phyloP scores from a whole-genome alignment of 1,140 invertebrate genomes.

The Drosophila sturtevanti region DNA sequence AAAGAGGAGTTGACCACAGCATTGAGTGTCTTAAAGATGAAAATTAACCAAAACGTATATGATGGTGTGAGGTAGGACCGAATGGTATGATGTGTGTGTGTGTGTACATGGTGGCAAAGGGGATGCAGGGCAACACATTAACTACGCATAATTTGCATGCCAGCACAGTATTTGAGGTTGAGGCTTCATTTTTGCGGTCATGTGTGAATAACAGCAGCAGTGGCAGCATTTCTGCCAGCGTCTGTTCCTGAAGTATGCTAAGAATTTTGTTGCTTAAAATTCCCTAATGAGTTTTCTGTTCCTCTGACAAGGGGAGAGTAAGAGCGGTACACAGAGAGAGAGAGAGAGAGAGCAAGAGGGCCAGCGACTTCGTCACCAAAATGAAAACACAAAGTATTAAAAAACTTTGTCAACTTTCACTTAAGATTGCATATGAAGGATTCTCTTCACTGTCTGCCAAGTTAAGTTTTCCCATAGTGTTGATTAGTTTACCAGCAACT shows the following conservation, averaged over 20 bases:
- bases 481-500: conserved; percentile 68
- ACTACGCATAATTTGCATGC: conserved; percentile 76
- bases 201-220: conserved; percentile 28
- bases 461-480: conserved; percentile 30
- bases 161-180: conserved; percentile 66
- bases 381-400: conserved; percentile 18
- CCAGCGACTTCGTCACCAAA: conserved; percentile 26
- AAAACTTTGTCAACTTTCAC: conserved; percentile 67
- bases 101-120: not conserved
- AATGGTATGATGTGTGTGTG: not conserved
- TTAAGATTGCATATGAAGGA: conserved; percentile 60
- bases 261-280: conserved; percentile 55
- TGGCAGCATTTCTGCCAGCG: conserved; percentile 21
- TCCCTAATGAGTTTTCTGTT: conserved; percentile 71
- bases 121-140: conserved; percentile 50
- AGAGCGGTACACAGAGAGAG: too few relatives aligned
- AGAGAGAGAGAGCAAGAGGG: too few relatives aligned
- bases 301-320: conserved; percentile 12
- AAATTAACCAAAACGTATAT: conserved; percentile 63
- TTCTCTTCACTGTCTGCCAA: conserved; percentile 15
- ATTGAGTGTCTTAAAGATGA: conserved; percentile 79
- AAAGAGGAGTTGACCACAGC: conserved; percentile 51
- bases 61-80: not conserved
- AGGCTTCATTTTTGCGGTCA: conserved; percentile 70
- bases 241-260: conserved; percentile 54